phyloP scores from a whole-genome alignment of 2,888 invertebrate genomes.

The Sabellastarte sp. region DNA sequence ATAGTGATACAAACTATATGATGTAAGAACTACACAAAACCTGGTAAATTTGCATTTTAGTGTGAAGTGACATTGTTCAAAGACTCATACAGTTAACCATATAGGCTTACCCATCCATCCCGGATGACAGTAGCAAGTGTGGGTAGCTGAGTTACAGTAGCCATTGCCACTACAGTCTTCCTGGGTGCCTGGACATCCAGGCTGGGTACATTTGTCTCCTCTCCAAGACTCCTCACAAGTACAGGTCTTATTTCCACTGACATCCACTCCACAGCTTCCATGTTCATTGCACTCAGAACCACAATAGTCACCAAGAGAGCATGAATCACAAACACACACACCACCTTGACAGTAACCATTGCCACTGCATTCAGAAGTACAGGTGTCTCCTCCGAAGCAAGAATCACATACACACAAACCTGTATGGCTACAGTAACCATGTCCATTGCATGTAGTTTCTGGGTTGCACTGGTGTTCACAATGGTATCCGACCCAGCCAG shows the following conservation, averaged over 20 bases:
- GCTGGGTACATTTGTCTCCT: conserved; percentile 34
- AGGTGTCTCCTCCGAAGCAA: conserved; percentile 38
- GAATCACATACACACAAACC: conserved; percentile 40
- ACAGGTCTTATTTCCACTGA: conserved; percentile 15
- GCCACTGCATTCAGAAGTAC: conserved; percentile 34
- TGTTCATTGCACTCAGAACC: conserved; percentile 38
- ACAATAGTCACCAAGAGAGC: conserved; percentile 37
- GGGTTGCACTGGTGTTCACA: conserved; percentile 36
- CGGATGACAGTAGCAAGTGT: conserved; percentile 37
- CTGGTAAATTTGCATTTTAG: too few species aligned
- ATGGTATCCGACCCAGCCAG: conserved; percentile 35
- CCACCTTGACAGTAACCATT: conserved; percentile 33
- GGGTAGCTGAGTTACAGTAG: conserved; percentile 36
- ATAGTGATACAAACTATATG: too few species aligned
- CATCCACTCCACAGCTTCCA: conserved; percentile 9
- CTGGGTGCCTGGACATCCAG: conserved; percentile 35
- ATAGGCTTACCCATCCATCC: conserved; percentile 44
- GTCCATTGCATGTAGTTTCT: conserved; percentile 31
- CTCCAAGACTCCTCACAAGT: conserved; percentile 35
- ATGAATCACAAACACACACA: conserved; percentile 37
- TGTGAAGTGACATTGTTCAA: too few species aligned
- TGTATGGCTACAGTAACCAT: conserved; percentile 35
- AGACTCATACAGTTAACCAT: too few species aligned
- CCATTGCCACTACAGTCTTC: conserved; percentile 39
- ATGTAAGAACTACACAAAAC: too few species aligned